Percentiles rank a stretch among this genome's conserved stretches.
phyloP scores from a whole-genome alignment of 2,888 invertebrate genomes.

The Yponomeuta evonymella region DNA sequence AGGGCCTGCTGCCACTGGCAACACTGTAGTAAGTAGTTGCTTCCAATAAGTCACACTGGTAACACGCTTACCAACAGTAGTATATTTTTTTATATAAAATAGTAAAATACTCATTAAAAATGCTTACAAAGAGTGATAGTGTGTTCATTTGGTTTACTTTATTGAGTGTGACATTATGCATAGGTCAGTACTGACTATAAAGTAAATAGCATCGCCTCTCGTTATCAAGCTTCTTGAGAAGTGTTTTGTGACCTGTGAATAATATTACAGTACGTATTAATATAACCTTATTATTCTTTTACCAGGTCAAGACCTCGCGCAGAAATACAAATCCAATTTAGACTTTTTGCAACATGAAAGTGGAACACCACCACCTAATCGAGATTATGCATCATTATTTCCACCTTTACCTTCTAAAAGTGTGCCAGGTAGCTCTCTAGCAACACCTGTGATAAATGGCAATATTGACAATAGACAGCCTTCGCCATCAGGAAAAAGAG shows the following conservation, averaged over 20 bases:
- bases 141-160: neutral
- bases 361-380: constrained; percentile 34
- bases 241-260: neutral
- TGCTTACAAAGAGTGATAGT: neutral
- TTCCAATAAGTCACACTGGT: too few species aligned
- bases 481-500: constrained; percentile 34
- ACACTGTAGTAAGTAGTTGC: too few species aligned
- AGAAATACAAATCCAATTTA: constrained; percentile 40
- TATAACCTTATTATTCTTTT: neutral
- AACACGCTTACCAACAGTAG: too few species aligned
- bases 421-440: neutral
- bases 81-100: neutral
- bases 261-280: neutral
- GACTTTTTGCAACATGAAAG: constrained; percentile 64
- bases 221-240: neutral
- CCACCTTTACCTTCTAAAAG: neutral
- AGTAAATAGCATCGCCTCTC: neutral
- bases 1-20: too few species aligned
- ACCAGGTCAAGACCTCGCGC: neutral
- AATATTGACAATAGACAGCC: neutral
- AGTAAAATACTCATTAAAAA: neutral
- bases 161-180: neutral
- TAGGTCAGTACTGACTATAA: neutral
- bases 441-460: neutral
- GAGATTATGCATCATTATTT: constrained; percentile 17